Base-by-base conservation (phyloP, 1,140 invertebrate species). In the Bombus picipes region DNA sequence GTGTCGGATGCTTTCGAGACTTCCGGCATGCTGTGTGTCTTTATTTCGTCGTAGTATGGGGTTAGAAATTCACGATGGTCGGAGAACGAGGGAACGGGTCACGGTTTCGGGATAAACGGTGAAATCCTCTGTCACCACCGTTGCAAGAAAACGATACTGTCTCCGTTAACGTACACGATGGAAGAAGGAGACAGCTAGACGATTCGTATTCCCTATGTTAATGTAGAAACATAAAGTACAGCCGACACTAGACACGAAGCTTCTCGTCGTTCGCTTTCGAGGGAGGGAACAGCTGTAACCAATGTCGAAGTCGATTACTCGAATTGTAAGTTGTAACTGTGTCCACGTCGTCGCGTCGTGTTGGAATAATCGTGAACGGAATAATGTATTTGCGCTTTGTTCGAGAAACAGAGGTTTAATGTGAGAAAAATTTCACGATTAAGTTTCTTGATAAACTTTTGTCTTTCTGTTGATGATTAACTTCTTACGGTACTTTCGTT, bases 151-250 rank as follows among this genome's bases (percentile, higher is more conserved):
- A 92, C 82, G 78, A 47, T 85, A 73, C 74, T 53, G 66, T 83
- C 77, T 81, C 83, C 80, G 87, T 90, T 88, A 88, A 81, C 59
- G 66, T 37, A 28, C 71, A 41, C 28, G 28, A 43, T 57, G 25
- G 18, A n/a, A 72, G 59, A 47, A 41, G 53, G 4, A 80, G 72
- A 57, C 32, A 28, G 41, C 5, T 22, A 47, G 76, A 81, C 84
- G 62, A 87, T 88, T 87, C 78, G 92, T 93, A 92, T 93, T 93
- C 92, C 91, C 85, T 92, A 93, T 93, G 92, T 93, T 94, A 94
- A 94, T 93, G 90, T 83, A 74, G 84, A 70, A 53, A 62, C 90
- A 93, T 94, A 94, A 94, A 94, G 86, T 91, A 91, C 87, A 90
- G 79, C 77, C 79, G 84, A 87, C 87, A 87, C 83, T 89, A 87